Base-by-base conservation (phyloP, 2,888 invertebrate species). In the Emmelina monodactyla region DNA sequence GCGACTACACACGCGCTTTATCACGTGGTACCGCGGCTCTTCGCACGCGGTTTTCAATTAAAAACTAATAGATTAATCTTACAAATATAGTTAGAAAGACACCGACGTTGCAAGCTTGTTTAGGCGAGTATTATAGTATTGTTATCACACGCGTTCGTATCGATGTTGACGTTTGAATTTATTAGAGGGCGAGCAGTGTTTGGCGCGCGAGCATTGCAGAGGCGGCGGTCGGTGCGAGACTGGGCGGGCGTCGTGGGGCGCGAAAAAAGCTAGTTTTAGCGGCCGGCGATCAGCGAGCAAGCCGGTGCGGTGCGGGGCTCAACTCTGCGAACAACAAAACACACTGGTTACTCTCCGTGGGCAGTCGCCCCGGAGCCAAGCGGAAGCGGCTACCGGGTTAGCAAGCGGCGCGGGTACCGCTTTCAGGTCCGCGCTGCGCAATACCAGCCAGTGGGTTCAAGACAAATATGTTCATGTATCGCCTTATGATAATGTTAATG, bases 291-390 rank as follows among this genome's bases (percentile, higher is more conserved):
- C 78, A 70, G 76, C 75, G 75, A 72, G 66, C 66, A 76, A 78
- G 76, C 75, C 76, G 79, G 71, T 71, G 73, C 68, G 71, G 65
- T 76, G 78, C 71, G 71, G 78, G 75, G 66, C 72, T 72, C 76
- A 79, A 78, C 69, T 81, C 80, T 81, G 81, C 72, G 79, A 80
- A 81, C 80, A 81, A 81, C 73, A 80, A 81, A 78, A 78, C 75
- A 78, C 75, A 78, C 67, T 62, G 68, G 76, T 78, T 79, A 78
- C 59, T 78, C 73, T 73, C 75, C 71, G 25, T 10, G 73, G 72
- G 69, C 64, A 49, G 55, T 53, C 44, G 64, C 63, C 71, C 75
- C 73, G 73, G 73, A 73, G 76, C 73, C 78, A 76, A 76, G 78
- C 78, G 54, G 57, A 76, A 78, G 78, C 76, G 73, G 75, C 78